These are phyloP conservation scores for Mallotus villosus DNA, from an alignment of 2,797 vertebrate genomes.

Conservation along the genomic window DNA sequence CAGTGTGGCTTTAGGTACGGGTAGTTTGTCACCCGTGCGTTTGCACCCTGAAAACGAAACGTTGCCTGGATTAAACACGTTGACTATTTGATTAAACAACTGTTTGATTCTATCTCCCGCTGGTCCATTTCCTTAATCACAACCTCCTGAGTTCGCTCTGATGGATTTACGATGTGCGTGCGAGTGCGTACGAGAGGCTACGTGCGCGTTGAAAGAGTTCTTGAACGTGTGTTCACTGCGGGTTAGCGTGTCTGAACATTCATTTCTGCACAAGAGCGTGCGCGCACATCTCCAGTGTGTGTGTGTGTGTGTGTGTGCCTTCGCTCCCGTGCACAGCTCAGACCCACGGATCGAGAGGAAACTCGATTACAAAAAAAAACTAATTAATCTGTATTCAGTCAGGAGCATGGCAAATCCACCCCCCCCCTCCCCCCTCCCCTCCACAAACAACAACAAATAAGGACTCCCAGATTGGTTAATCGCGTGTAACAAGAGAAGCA, in stretches of 20 bases:
- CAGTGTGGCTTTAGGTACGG: constrained; percentile 32
- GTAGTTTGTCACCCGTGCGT: constrained; percentile 31
- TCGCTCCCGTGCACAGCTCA: constrained; percentile 32
- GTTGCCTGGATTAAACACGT: constrained; percentile 47
- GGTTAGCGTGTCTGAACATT: not conserved
- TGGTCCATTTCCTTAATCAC: constrained; percentile 48
- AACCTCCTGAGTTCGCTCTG: constrained; percentile 30
- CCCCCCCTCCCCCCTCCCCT: constrained; percentile 27
- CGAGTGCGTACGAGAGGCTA: not conserved
- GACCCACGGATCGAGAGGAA: constrained; percentile 1
- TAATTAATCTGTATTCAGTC: constrained; percentile 62
- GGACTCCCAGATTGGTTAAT: constrained; percentile 56
- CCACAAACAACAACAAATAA: constrained; percentile 49
- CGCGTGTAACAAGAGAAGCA: constrained; percentile 40
- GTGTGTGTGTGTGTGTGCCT: constrained; percentile 6
- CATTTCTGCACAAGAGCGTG: not conserved
- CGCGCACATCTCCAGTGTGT: not conserved
- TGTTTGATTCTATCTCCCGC: constrained; percentile 44
- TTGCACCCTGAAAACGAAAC: constrained; percentile 33
- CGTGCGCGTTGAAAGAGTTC: not conserved
- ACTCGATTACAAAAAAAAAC: constrained; percentile 61
- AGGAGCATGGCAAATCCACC: constrained; percentile 51
- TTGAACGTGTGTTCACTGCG: not conserved
- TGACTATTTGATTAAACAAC: constrained; percentile 48
- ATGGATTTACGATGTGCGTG: constrained; percentile 38